Base-by-base conservation (phyloP, 1,140 invertebrate species). In the Lanistes nyassanus region DNA sequence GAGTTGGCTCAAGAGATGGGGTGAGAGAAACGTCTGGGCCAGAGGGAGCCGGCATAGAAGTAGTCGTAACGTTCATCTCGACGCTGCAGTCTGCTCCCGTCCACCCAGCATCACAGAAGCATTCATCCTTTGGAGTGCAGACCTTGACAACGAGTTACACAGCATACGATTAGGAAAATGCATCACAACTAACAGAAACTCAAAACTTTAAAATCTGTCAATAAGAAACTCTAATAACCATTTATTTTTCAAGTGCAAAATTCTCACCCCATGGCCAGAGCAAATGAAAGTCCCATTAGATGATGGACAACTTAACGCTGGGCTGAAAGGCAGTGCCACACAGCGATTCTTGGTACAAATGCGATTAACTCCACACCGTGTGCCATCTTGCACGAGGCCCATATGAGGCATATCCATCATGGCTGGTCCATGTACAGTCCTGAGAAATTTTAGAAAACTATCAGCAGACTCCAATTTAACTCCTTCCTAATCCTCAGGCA, bases 51-150 rank as follows among this genome's bases (percentile, higher is more conserved):
- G 62, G 31, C 16, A 66, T 11, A n/a, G 93, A 68, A 36, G 75
- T 77, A n/a, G n/a, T n/a, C n/a, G 83, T 81, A 5, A 79, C 75
- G 23, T 83, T 83, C 4, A 79, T 66, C 55, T 76, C 79, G 76
- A 94, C 92, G 56, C 95, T 96, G 90, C 97, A 99, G 90, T 98
- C 96, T 3, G 92, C 88, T 34, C 96, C 96, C 42, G 92, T 93
- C 96, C 95, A 99, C 66, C 96, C 96, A 68, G 90, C 88, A 82
- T 95, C 91, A 91, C 98, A 99, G 85, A 95, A 94, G 89, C 98
- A 99, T 79, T 93, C 94, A 88, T 97, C 97, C 56, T 93, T 90
- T 88, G 98, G 98, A 3, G 97, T 97, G 89, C 98, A 99, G 65
- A 94, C 92, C 96, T 98, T 90, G 58, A 76, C 76, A 66, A 78